Base-by-base conservation (phyloP, 2,888 invertebrate species). In the Notocelia uddmanniana region DNA sequence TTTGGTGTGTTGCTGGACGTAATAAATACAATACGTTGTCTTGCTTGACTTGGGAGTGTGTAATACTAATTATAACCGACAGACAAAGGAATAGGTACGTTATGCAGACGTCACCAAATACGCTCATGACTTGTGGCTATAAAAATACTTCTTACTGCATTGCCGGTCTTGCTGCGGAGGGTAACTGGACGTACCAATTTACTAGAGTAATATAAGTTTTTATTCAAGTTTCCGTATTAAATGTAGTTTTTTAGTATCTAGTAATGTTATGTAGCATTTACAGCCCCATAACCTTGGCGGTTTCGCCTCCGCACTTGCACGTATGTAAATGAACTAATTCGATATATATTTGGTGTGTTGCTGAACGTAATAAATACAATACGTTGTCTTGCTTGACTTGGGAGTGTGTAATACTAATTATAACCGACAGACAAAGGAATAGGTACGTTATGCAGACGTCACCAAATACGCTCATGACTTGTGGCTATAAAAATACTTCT, bases 41-140 rank as follows among this genome's bases (percentile, higher is more conserved):
- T 21, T 23, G 58, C 58, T 15, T 64, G 52, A 64, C 52, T 23
- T 23, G 10, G 52, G 50, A 34, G 50, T 64, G 37, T n/a, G n/a
- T n/a, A n/a, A n/a, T n/a, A n/a, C n/a, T 37, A 64, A 64, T 64
- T 64, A 64, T 37, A 64, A 54, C 5, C 34, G 9, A 37, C 21
- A 64, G 23, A 64, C 64, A 64, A 64, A 64, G 64, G 50, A 62
- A 26, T 18, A 23, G 13, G 5, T 52, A 18, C 50, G 50, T 3
- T 34, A 19, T 48, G 52, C 62, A 64, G 37, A 48, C 62, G 48
- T 64, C 64, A 37, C 58, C 68, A n/a, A n/a, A n/a, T 37, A 52
- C 68, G 59, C 68, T 69, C 41, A 31, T 71, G 59, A 59, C 71
- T 71, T 66, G 71, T 34, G 66, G 45, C 66, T 59, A 45, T 50